These are phyloP conservation scores for Physocephala rufipes DNA, from an alignment of 2,888 invertebrate species.

Conservation along the genomic window DNA sequence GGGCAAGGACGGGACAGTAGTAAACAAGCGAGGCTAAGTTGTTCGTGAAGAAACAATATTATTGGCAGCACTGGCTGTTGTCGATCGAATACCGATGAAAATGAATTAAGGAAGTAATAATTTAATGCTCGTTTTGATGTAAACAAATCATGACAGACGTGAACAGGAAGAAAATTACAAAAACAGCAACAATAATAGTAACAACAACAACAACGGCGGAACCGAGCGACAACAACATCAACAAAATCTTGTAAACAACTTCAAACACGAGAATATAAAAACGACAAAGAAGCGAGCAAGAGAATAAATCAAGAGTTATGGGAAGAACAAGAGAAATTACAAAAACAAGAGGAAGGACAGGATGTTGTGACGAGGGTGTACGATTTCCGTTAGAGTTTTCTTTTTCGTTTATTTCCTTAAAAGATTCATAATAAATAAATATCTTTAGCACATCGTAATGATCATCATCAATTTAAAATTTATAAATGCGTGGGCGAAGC, in stretches of 20 bases:
- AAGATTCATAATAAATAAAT: no score
- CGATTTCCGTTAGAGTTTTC: no score
- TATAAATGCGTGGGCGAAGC: no score
- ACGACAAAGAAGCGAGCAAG: neutral
- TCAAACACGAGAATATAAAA: neutral
- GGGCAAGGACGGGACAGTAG: no score
- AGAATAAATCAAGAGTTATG: no score
- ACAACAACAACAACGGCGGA: conserved; percentile 10
- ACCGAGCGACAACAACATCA: neutral
- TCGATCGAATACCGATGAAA: conserved; percentile 6
- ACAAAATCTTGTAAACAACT: neutral
- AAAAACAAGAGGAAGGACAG: no score
- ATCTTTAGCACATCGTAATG: neutral
- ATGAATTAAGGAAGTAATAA: conserved; percentile 37
- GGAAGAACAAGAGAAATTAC: no score
- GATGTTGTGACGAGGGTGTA: no score
- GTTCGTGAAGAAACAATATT: no score
- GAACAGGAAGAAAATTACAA: conserved; percentile 24
- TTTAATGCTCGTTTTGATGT: conserved; percentile 28
- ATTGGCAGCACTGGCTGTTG: no score
- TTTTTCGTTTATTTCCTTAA: no score
- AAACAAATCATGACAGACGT: conserved; percentile 32
- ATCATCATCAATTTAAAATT: neutral
- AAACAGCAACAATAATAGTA: conserved; percentile 3
- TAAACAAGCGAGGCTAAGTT: no score